phyloP scores from a whole-genome alignment of 1,140 invertebrate species.

The Ptiloglossa arizonensis region DNA sequence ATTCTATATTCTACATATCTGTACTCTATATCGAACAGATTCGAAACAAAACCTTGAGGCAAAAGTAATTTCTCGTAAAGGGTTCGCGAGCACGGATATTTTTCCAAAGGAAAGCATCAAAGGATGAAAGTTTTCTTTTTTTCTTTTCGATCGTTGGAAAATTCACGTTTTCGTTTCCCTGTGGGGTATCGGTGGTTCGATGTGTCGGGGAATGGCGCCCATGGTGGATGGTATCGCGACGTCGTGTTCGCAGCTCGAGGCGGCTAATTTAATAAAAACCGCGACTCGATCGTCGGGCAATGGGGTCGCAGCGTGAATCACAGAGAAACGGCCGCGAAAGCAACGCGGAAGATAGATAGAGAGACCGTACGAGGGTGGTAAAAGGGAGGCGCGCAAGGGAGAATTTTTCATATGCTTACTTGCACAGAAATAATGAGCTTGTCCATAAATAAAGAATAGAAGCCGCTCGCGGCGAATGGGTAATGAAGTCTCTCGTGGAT shows the following conservation, averaged over 20 bases:
- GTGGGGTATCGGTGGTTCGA: constrained; percentile 12
- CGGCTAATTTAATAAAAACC: constrained; percentile 69
- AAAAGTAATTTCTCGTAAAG: no score
- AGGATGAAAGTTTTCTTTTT: no score
- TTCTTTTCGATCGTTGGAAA: no score
- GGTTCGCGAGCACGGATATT: background rate
- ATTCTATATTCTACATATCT: no score
- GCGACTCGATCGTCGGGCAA: constrained; percentile 55
- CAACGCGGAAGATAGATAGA: constrained; percentile 46
- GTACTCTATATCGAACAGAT: no score
- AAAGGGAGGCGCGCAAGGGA: constrained; percentile 49
- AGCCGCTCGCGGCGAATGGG: constrained; percentile 75
- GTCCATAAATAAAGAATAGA: constrained; percentile 81
- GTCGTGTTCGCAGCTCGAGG: constrained; percentile 31
- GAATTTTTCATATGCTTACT: constrained; percentile 81
- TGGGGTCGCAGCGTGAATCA: constrained; percentile 25
- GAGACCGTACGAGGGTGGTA: constrained; percentile 23
- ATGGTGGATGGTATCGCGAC: background rate
- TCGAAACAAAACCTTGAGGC: no score
- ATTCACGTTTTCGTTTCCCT: no score
- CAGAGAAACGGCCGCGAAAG: constrained; percentile 30
- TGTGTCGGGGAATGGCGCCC: constrained; percentile 40
- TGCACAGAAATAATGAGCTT: constrained; percentile 82
- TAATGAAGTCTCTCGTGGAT: constrained; percentile 80
- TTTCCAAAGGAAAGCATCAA: no score